A percentile compares a stretch with the other conserved stretches of the same genome.
These are phyloP conservation scores for Ectemnius continuus DNA, from an alignment of 2,888 invertebrate genomes.

Conservation along the genomic window DNA sequence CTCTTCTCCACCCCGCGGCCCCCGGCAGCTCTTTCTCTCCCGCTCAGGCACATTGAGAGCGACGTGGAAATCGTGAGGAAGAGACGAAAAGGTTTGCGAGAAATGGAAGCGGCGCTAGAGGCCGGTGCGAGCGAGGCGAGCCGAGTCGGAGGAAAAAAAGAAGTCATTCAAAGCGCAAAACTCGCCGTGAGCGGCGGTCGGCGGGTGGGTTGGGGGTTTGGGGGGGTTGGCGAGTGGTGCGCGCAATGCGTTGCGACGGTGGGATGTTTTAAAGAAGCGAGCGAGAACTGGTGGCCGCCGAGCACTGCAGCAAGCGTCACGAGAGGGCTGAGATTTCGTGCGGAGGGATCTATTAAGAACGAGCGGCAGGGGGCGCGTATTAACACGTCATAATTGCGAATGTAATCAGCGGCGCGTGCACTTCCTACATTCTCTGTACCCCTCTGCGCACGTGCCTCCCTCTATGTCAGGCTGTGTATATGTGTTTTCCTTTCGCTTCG, in stretches of 20 bases:
- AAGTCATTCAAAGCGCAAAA: slow-evolving; percentile 61
- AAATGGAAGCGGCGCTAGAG: background rate
- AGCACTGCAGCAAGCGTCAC: slow-evolving; percentile 22
- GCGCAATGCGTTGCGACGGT: too few relatives aligned
- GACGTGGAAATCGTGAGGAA: slow-evolving; percentile 20
- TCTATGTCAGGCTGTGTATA: background rate
- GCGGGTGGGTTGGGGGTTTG: slow-evolving; percentile 24
- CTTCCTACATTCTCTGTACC: slow-evolving; percentile 49
- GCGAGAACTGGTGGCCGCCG: slow-evolving; percentile 21
- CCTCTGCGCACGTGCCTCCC: too few relatives aligned
- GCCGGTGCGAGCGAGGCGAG: background rate
- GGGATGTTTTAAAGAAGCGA: slow-evolving; percentile 36
- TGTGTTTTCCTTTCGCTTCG: slow-evolving; percentile 45
- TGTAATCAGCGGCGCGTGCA: slow-evolving; percentile 65
- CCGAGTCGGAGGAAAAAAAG: background rate
- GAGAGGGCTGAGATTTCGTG: slow-evolving; percentile 54
- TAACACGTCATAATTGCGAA: slow-evolving; percentile 71
- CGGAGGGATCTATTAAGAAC: slow-evolving; percentile 60
- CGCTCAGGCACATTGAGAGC: background rate
- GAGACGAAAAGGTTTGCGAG: slow-evolving; percentile 28
- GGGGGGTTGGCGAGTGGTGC: background rate
- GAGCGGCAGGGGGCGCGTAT: slow-evolving; percentile 59
- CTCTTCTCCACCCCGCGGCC: background rate
- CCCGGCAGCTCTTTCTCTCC: too few relatives aligned
- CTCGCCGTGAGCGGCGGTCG: slow-evolving; percentile 38